Base-by-base conservation (phyloP, 2,888 invertebrate species). In the Euphydryas editha region DNA sequence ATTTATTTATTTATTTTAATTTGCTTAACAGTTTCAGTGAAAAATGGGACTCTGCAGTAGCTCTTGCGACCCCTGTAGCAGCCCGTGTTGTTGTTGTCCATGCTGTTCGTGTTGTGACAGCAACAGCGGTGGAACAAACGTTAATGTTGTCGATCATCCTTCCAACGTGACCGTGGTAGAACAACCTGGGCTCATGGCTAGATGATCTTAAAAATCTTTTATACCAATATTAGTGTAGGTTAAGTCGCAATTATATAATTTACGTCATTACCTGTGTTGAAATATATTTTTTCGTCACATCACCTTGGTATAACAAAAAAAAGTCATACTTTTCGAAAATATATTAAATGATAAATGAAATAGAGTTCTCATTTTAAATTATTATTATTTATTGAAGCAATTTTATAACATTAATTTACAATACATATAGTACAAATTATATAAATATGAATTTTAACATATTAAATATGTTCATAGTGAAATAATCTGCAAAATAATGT, bases 21-120 rank as follows among this genome's bases (percentile, higher is more conserved):
- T 39, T n/a, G 20, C 21, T 24, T 11, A 13, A 17, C 21, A 18
- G 24, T 46, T 58, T 6, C 30, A 30, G 30, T 5, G 18, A 59
- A 36, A 13, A 17, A 59, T 59, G 59, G 59, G 59, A 17, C 10
- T 21, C 8, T 69, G 71, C 18, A 70, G 70, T 62, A 60, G 60
- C 15, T 66, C 62, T n/a, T 70, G 68, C 17, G 49, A 61, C 18
- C 61, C 54, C 3, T 46, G 63, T 42, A 39, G 62, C 44, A 46
- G 87, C 37, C 47, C 68, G 21, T 85, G 86, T 73, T 78, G 79
- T 55, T 78, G 84, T 69, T 78, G 81, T 58, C 78, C 71, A 21
- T 20, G 65, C 15, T 64, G 73, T 57, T 66, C 49, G n/a, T 63
- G 46, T 56, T 59, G 74, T 76, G 47, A 60, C 15, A 59, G 74